A percentile compares a stretch with the other conserved stretches of the same genome.
phyloP scores from a whole-genome alignment of 1,140 invertebrate species.

The Subanguina moxae region DNA sequence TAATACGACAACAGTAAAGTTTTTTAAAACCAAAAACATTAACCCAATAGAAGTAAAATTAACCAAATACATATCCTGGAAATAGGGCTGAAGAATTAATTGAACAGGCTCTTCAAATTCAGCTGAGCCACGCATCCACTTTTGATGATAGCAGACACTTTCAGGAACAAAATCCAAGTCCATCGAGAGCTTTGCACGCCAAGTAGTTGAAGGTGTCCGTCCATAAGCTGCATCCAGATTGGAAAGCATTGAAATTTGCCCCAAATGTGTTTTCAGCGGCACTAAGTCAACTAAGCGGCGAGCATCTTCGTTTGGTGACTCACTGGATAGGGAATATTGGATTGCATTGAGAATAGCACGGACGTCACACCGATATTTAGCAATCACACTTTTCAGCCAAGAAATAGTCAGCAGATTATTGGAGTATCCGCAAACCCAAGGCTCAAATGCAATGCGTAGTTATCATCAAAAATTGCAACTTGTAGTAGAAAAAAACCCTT shows the following conservation, averaged over 20 bases:
- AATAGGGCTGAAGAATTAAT: too few relatives aligned
- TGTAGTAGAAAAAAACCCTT: not conserved
- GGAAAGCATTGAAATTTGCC: not conserved
- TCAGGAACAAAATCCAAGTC: not conserved
- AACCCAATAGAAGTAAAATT: too few relatives aligned
- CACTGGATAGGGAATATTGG: slow-evolving; percentile 4
- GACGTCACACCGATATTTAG: not conserved
- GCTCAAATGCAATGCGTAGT: not conserved
- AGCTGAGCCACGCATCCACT: too few relatives aligned
- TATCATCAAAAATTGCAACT: not conserved
- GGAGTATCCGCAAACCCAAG: slow-evolving; percentile 2
- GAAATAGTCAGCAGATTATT: not conserved
- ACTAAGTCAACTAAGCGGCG: not conserved
- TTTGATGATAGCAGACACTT: not conserved
- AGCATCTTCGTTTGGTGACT: not conserved
- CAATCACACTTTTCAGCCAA: slow-evolving; percentile 2
- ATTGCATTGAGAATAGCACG: slow-evolving; percentile 7
- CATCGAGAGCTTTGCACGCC: not conserved
- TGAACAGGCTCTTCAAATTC: too few relatives aligned
- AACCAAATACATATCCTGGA: too few relatives aligned
- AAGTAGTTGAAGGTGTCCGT: not conserved
- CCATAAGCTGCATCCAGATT: slow-evolving; percentile 2
- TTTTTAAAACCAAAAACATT: too few relatives aligned
- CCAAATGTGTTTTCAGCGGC: slow-evolving; percentile 1
- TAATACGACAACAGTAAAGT: not conserved